Evolutionary conservation across 2,888 invertebrate species (phyloP), one percentile per base, ranked within the genome.

Genomic region (Caenorhabditis zanzibari): DNA sequence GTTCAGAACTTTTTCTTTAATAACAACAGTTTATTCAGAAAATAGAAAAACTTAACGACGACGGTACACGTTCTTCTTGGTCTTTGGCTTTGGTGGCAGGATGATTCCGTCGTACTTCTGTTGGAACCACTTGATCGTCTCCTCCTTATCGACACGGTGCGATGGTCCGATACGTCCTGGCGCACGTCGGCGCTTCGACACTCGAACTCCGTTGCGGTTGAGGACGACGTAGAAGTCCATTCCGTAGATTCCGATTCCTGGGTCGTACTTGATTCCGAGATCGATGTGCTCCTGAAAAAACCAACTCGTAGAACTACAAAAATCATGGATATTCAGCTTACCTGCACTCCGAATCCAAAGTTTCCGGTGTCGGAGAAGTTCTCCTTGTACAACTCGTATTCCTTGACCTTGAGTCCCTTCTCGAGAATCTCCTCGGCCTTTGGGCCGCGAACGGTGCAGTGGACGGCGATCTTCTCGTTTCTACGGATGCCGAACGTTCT

Each of bases 71-170:
- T 73, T 79, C 64, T 63, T 82, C 82, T 85, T 85, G 49, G 84
- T 88, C 85, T 91, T 91, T 47, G 91, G 91, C 94, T 96, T 97
- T 93, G 96, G 95, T 88, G 95, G 95, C 92, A 97, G 95, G 94
- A 97, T 97, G 94, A 97, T 96, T 94, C 97, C 97, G 94, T 97
- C 97, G 93, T 97, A 97, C 95, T 98, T 99, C 95, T 97, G 97
- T 94, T 99, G 99, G 95, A 99, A 99, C 98, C 99, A 99, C 94
- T 99, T 99, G 96, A 99, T 98, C 90, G 98, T 96, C 93, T 99
- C 98, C 93, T 99, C 99, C 94, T 97, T 98, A 80, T 95, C 96
- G 90, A 99, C 94, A 92, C 96, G 95, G 93, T 99, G 99, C 84
- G 95, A 95, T 94, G 95, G 95, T 82, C 99, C 99, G 93, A 99